A percentile compares a stretch with the other conserved stretches of the same genome.
These are phyloP conservation scores for Spilosoma lubricipeda DNA, from an alignment of 2,888 invertebrate genomes.

Conservation along the genomic window DNA sequence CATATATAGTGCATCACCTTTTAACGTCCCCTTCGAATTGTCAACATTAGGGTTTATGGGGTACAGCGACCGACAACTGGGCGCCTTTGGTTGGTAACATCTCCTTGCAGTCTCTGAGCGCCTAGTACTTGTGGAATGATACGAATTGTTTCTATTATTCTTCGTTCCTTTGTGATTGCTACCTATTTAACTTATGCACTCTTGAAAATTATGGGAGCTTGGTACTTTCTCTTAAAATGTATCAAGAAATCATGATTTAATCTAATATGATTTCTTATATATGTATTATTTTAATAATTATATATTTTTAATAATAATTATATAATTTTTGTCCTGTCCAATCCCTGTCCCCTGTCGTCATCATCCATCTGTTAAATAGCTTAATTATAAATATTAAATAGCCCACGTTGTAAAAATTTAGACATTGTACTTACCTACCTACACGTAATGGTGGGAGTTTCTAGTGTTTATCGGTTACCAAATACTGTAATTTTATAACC, in stretches of 20 bases:
- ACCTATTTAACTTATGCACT: not conserved
- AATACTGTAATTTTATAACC: too few relatives aligned
- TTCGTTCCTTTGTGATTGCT: not conserved
- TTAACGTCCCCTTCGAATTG: not conserved
- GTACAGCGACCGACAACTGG: constrained; percentile 13
- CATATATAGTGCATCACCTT: constrained; percentile 16
- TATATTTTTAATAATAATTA: too few relatives aligned
- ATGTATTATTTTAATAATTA: too few relatives aligned
- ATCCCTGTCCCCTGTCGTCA: too few relatives aligned
- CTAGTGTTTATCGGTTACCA: not conserved
- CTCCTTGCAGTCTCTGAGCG: constrained; percentile 1
- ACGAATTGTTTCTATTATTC: constrained; percentile 18
- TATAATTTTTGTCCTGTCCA: too few relatives aligned
- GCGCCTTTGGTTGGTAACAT: constrained; percentile 7
- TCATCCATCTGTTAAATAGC: too few relatives aligned
- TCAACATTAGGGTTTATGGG: not conserved
- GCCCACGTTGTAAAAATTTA: not conserved
- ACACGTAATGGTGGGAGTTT: not conserved
- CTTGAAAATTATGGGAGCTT: constrained; percentile 4
- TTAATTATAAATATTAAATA: too few relatives aligned
- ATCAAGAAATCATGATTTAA: too few relatives aligned
- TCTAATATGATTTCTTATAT: too few relatives aligned
- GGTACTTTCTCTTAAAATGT: constrained; percentile 1
- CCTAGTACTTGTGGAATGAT: constrained; percentile 24
- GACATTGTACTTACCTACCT: not conserved